Conservation (phyloP, 2,113 vertebrate species). For the Neotoma lepida region DNA sequence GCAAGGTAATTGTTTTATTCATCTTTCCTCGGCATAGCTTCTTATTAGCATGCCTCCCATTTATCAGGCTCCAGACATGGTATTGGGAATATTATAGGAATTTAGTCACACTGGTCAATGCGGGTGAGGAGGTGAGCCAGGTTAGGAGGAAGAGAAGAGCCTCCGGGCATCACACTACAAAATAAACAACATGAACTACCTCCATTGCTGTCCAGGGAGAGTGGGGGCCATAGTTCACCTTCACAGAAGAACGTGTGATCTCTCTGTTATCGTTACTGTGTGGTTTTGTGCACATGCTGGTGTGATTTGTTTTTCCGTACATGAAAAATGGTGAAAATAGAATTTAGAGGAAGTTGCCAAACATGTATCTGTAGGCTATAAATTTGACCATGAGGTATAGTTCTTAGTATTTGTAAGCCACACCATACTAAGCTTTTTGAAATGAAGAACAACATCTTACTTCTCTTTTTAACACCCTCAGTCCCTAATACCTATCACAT, state of each 20-base stretch:
- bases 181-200: not conserved
- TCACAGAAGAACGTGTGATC: not conserved
- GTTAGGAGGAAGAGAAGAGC: not conserved
- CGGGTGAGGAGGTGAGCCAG: not conserved
- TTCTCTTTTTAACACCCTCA: not conserved
- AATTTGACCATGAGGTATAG: not conserved
- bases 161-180: not conserved
- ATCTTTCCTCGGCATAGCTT: not conserved
- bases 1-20: not conserved
- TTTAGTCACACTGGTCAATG: not conserved
- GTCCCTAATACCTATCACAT: not conserved
- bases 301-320: not conserved
- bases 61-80: not conserved
- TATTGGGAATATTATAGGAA: not conserved
- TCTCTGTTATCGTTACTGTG: not conserved
- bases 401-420: not conserved
- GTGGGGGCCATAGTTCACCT: not conserved
- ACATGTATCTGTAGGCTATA: not conserved
- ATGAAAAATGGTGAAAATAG: not conserved
- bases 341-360: not conserved
- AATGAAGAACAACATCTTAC: constrained; percentile 1
- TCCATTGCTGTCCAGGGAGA: not conserved
- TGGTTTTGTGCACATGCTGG: not conserved
- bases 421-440: not conserved
- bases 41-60: not conserved